Conservation (phyloP, 2,113 vertebrate genomes). For the Mobula birostris region DNA sequence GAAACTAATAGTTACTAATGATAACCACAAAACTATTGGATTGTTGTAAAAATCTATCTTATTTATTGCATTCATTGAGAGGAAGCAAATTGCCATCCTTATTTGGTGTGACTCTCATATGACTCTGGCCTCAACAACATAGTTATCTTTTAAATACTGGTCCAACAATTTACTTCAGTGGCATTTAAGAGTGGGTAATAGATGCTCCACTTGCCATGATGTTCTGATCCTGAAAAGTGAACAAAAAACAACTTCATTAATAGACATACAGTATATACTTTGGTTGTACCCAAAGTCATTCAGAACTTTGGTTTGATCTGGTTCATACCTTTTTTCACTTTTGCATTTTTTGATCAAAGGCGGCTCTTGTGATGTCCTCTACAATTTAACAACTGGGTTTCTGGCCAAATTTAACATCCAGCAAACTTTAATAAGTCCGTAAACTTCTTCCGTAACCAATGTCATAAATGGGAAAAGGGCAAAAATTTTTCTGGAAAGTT, state of each 20-base stretch:
- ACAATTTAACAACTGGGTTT: not conserved
- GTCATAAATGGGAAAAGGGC: not conserved
- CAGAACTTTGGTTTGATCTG: not conserved
- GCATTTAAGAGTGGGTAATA: no score
- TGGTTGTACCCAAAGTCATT: not conserved
- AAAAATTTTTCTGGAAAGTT: not conserved
- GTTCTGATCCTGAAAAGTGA: no score
- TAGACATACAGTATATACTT: not conserved
- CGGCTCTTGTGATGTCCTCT: not conserved
- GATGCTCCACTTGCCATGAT: no score
- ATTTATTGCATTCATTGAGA: no score
- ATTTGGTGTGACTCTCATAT: no score
- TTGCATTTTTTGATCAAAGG: not conserved
- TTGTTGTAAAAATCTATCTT: no score
- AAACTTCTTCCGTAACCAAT: not conserved
- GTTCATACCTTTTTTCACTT: not conserved
- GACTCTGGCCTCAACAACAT: no score
- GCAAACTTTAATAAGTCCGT: not conserved
- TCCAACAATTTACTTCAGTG: no score
- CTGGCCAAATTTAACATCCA: not conserved
- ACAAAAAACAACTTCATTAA: not conserved
- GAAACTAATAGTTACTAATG: no score
- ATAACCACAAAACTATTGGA: no score
- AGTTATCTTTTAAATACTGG: no score
- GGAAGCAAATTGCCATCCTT: no score